phyloP scores from a whole-genome alignment of 2,113 vertebrate genomes.

The Chaetodon trifascialis region DNA sequence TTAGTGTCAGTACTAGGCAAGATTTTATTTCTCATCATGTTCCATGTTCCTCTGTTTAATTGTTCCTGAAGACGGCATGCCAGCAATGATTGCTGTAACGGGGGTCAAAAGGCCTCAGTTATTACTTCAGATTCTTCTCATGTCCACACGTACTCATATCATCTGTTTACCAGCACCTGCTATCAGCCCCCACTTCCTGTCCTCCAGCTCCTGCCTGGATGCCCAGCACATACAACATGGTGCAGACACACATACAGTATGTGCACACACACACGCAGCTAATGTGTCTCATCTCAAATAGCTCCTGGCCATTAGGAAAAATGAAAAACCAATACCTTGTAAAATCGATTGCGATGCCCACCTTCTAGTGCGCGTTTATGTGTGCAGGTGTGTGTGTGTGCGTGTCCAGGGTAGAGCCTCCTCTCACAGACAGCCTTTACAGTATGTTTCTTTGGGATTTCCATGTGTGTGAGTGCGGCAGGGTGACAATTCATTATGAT shows the following conservation, averaged over 20 bases:
- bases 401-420: background rate
- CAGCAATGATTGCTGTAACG: background rate
- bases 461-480: background rate
- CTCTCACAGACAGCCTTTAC: background rate
- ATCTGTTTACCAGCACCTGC: slow-evolving; percentile 9
- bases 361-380: background rate
- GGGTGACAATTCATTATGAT: too few relatives aligned
- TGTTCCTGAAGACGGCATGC: background rate
- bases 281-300: slow-evolving; percentile 32
- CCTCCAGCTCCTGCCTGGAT: background rate
- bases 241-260: background rate
- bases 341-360: slow-evolving; percentile 23
- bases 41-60: background rate
- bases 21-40: background rate
- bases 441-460: background rate
- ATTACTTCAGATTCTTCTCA: background rate
- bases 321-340: slow-evolving; percentile 35
- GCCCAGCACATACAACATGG: background rate
- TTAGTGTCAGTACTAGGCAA: background rate
- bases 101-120: background rate
- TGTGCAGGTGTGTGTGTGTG: background rate
- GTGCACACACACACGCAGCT: background rate
- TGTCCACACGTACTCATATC: slow-evolving; percentile 1
- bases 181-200: slow-evolving; percentile 9
- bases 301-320: slow-evolving; percentile 25